Evolutionary conservation across 2,113 vertebrate genomes (phyloP).

Genomic region (Mystacornis crossleyi): DNA sequence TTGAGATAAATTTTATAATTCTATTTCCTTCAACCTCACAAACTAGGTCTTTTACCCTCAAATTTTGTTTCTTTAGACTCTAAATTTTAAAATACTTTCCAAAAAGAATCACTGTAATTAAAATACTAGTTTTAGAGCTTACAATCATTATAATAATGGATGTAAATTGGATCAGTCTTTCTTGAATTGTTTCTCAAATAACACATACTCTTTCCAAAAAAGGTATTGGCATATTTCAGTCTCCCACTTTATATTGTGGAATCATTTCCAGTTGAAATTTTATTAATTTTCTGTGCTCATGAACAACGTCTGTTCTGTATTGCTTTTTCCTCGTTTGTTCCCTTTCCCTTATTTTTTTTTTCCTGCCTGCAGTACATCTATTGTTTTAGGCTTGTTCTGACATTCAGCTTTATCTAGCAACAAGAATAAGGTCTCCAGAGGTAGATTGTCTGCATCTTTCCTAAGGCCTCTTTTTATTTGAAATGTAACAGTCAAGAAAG

Average conservation of each 20-base stretch:
- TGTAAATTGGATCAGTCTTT: not conserved
- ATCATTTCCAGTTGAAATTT: not conserved
- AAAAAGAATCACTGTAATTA: not conserved
- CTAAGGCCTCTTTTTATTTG: not conserved
- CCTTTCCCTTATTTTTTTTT: not conserved
- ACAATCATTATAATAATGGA: not conserved
- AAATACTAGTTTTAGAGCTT: not conserved
- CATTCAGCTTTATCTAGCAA: not conserved
- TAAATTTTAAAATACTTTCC: not conserved
- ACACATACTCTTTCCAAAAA: not conserved
- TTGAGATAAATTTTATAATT: not conserved
- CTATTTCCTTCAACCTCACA: not conserved
- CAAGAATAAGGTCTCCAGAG: not conserved
- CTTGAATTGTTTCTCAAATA: not conserved
- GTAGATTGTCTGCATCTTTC: not conserved
- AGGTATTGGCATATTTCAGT: not conserved
- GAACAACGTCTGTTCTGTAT: not conserved
- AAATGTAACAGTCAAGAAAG: not conserved
- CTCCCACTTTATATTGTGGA: not conserved
- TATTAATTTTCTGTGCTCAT: not conserved
- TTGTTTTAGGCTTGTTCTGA: not conserved
- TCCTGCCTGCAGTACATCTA: not conserved
- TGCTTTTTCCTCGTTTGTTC: not conserved
- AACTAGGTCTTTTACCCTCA: not conserved
- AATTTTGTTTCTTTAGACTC: not conserved